These are phyloP conservation scores for Oryzaephilus surinamensis DNA, from an alignment of 1,140 invertebrate genomes.

Conservation along the genomic window DNA sequence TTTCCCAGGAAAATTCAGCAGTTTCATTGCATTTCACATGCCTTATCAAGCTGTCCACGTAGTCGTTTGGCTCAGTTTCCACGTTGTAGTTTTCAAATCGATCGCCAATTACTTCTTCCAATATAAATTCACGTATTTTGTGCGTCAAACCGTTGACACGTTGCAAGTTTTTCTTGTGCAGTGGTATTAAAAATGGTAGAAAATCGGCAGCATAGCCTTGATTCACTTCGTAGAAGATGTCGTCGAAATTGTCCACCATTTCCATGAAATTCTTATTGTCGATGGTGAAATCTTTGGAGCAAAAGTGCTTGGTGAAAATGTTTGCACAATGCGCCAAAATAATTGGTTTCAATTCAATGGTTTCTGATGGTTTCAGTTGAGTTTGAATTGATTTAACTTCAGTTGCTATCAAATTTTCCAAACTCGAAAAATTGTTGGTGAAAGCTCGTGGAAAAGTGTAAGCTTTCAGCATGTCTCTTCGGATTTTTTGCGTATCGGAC, in stretches of 20 bases:
- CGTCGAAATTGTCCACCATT: slow-evolving; percentile 60
- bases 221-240: slow-evolving; percentile 83
- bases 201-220: slow-evolving; percentile 80
- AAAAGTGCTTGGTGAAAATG: slow-evolving; percentile 75
- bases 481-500: slow-evolving; percentile 64
- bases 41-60: slow-evolving; percentile 61
- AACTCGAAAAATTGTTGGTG: slow-evolving; percentile 52
- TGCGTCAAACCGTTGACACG: slow-evolving; percentile 54
- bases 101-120: slow-evolving; percentile 54
- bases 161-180: slow-evolving; percentile 55
- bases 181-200: slow-evolving; percentile 64
- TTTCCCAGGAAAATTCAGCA: slow-evolving; percentile 45
- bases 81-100: slow-evolving; percentile 42
- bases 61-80: slow-evolving; percentile 49
- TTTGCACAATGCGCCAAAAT: slow-evolving; percentile 61
- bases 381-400: slow-evolving; percentile 29
- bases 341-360: slow-evolving; percentile 47
- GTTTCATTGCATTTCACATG: slow-evolving; percentile 43
- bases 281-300: slow-evolving; percentile 55
- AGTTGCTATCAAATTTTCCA: slow-evolving; percentile 47
- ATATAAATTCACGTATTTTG: slow-evolving; percentile 59
- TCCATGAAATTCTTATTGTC: slow-evolving; percentile 50
- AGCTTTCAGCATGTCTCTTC: slow-evolving; percentile 62
- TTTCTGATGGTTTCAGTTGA: slow-evolving; percentile 23
- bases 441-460: slow-evolving; percentile 65